phyloP scores from a whole-genome alignment of 1,140 invertebrate species.

The Cardiocondyla obscurior region DNA sequence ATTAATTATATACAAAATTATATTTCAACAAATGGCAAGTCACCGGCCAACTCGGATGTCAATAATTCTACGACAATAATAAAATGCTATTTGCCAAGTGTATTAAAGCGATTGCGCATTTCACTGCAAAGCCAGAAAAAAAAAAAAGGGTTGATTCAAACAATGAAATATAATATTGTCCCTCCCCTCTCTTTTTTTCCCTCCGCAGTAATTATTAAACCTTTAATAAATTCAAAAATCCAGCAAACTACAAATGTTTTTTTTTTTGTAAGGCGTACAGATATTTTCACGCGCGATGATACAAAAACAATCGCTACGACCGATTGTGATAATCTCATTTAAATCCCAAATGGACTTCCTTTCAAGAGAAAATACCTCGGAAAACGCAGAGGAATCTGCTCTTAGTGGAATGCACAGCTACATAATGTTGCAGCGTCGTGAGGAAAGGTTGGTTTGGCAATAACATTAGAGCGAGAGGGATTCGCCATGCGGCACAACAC shows the following conservation, averaged over 20 bases:
- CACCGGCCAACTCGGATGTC: neutral
- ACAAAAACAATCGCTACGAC: neutral
- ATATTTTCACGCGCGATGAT: neutral
- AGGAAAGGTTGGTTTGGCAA: slow-evolving; percentile 52
- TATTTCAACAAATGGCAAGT: slow-evolving; percentile 4
- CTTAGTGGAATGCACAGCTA: slow-evolving; percentile 55
- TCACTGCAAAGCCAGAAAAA: neutral
- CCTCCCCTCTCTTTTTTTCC: no score
- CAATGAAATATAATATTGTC: neutral
- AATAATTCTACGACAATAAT: slow-evolving; percentile 23
- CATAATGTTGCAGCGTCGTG: slow-evolving; percentile 25
- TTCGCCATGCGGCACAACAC: slow-evolving; percentile 48
- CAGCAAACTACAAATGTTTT: neutral
- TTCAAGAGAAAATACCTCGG: neutral
- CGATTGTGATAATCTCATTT: slow-evolving; percentile 5
- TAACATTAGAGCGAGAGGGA: slow-evolving; percentile 66
- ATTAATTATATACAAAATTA: slow-evolving; percentile 20
- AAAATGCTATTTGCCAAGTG: neutral
- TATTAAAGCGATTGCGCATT: slow-evolving; percentile 19
- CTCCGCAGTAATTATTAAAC: neutral
- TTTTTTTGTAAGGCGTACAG: neutral
- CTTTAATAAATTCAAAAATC: neutral
- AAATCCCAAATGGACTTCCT: slow-evolving; percentile 17
- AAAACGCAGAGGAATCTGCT: neutral
- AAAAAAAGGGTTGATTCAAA: neutral